Evolutionary conservation across 2,888 invertebrate genomes (phyloP).

Genomic region (Limnephilus lunatus): DNA sequence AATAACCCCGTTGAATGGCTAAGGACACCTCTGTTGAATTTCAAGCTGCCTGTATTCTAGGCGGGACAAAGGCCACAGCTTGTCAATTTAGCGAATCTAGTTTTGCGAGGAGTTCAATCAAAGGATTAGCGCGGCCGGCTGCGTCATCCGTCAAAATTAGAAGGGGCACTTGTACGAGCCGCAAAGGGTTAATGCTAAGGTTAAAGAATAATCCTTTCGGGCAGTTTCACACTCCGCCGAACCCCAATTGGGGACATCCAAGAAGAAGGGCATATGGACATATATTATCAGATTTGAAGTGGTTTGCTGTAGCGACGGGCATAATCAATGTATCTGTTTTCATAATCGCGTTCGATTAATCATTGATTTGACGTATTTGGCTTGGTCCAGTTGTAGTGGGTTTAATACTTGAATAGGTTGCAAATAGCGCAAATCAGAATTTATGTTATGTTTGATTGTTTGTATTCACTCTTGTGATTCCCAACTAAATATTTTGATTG

Average conservation of each 20-base stretch:
- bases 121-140: conserved; percentile 43
- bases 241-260: conserved; percentile 9
- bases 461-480: no score
- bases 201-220: conserved; percentile 45
- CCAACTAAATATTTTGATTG: no score
- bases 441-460: no score
- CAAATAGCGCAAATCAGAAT: no score
- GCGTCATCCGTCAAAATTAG: conserved; percentile 38
- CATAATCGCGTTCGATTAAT: background rate
- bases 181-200: conserved; percentile 34
- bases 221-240: background rate
- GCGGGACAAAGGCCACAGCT: conserved; percentile 4
- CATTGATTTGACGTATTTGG: background rate
- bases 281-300: background rate
- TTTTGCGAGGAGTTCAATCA: conserved; percentile 40
- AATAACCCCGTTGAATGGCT: background rate
- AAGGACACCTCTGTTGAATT: background rate
- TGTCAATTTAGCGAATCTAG: conserved; percentile 22
- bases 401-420: background rate
- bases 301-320: background rate
- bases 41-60: background rate
- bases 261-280: background rate
- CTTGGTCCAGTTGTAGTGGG: background rate
- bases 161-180: conserved; percentile 42
- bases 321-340: background rate